Conservation (phyloP, 30 jellyfish, hydroid and myxozoan genomes). For the Pelagia noctiluca region DNA sequence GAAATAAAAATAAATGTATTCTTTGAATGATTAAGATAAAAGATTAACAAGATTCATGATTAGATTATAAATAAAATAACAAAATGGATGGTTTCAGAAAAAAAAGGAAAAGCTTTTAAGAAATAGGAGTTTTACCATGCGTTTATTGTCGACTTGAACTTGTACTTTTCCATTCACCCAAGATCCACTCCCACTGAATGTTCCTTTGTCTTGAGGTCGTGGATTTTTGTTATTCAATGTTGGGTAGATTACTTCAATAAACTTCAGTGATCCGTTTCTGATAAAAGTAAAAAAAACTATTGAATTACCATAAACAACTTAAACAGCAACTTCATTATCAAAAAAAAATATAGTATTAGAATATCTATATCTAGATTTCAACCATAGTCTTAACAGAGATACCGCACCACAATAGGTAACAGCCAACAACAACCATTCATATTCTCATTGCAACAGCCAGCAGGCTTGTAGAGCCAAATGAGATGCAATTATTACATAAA, state of each 20-base stretch:
- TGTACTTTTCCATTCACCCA: conserved; percentile 70
- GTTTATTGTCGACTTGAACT: conserved; percentile 59
- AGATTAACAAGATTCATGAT: too few relatives aligned
- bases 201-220: conserved; percentile 17
- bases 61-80: too few relatives aligned
- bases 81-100: too few relatives aligned
- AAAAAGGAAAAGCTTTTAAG: neutral
- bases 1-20: too few relatives aligned
- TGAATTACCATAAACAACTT: too few relatives aligned
- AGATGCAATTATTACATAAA: neutral
- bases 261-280: conserved; percentile 48
- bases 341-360: neutral
- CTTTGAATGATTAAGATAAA: too few relatives aligned
- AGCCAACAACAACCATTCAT: neutral
- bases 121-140: conserved; percentile 52
- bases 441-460: neutral
- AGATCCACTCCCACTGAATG: conserved; percentile 66
- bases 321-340: too few relatives aligned
- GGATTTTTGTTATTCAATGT: conserved; percentile 39
- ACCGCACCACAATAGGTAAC: neutral
- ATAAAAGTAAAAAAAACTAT: neutral
- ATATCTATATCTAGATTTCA: too few relatives aligned
- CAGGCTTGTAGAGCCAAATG: neutral
- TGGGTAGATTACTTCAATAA: conserved; percentile 52
- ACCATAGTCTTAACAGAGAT: too few relatives aligned